phyloP scores from a whole-genome alignment of 2,113 vertebrate genomes.

The Caracal caracal region DNA sequence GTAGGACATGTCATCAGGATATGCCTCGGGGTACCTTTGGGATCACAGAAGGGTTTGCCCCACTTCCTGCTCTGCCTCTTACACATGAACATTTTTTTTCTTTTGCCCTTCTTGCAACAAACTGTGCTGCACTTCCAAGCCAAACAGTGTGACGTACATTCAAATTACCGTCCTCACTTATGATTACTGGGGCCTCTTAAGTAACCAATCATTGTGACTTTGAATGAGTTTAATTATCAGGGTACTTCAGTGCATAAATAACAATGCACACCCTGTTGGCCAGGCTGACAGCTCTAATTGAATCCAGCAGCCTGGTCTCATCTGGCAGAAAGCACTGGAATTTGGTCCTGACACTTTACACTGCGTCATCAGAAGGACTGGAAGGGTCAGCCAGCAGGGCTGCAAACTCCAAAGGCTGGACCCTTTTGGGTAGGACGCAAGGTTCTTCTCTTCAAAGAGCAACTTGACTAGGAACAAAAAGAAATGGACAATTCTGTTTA shows the following conservation, averaged over 20 bases:
- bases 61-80: neutral
- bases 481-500: neutral
- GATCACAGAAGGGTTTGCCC: neutral
- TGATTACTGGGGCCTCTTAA: conserved; percentile 58
- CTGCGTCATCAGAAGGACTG: neutral
- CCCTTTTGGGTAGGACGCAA: neutral
- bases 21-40: neutral
- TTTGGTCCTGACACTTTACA: conserved; percentile 18
- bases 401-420: neutral
- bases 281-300: conserved; percentile 64
- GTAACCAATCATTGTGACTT: conserved; percentile 72
- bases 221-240: conserved; percentile 77
- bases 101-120: conserved; percentile 20
- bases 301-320: conserved; percentile 47
- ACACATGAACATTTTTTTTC: neutral
- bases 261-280: conserved; percentile 41
- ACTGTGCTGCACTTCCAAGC: conserved; percentile 42
- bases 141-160: conserved; percentile 38
- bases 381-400: neutral
- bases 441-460: conserved; percentile 5
- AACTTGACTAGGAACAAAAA: conserved; percentile 1
- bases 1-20: too few species aligned
- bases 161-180: conserved; percentile 62
- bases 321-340: conserved; percentile 22
- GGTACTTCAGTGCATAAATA: conserved; percentile 71